Evolutionary conservation across 1,140 invertebrate species (phyloP), one percentile per base, ranked within the genome.

Genomic region (Trichoplusia ni): DNA sequence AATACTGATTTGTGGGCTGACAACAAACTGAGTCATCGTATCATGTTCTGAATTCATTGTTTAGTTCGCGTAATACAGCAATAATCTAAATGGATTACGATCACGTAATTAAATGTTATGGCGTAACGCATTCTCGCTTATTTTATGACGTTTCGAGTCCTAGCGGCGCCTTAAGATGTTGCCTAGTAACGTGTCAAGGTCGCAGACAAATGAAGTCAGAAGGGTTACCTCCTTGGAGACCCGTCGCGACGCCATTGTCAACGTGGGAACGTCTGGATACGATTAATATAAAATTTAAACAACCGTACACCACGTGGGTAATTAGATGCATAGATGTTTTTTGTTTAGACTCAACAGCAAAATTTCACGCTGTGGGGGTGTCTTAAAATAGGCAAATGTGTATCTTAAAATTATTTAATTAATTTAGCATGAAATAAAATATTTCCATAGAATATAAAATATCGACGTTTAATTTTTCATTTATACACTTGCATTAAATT

Each of bases 1-100:
- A 77, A 69, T 75, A 69, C 38, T 69, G 71, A 78, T 81, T 84
- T 80, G 82, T 84, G 79, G 76, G 77, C 71, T 73, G 80, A 51
- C 71, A 64, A 27, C 69, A 77, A 73, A 79, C 56, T 86, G 85
- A 88, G 68, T 84, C 83, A 87, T 51, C 51, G 67, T 83, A 85
- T 88, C 74, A 70, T 76, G 73, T 68, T 70, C 72, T 16, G 16
- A 13, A 42, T 42, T 42, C 31, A 23, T 27, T 42, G 14, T 40
- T 58, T 19, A 40, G 3, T 18, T 18, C 9, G 13, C 16, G 31
- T 58, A 44, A 42, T 44, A 19, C 8, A 14, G 13, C 7, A 19
- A n/a, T 35, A 9, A 2, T 9, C 31, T 38, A 38, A 29, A 53
- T 37, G 33, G n/a, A 14, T 7, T 9, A 42, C 23, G 18, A 44